Evolutionary conservation across 2,888 invertebrate species (phyloP).

Genomic region (Drosophila diplacantha): DNA sequence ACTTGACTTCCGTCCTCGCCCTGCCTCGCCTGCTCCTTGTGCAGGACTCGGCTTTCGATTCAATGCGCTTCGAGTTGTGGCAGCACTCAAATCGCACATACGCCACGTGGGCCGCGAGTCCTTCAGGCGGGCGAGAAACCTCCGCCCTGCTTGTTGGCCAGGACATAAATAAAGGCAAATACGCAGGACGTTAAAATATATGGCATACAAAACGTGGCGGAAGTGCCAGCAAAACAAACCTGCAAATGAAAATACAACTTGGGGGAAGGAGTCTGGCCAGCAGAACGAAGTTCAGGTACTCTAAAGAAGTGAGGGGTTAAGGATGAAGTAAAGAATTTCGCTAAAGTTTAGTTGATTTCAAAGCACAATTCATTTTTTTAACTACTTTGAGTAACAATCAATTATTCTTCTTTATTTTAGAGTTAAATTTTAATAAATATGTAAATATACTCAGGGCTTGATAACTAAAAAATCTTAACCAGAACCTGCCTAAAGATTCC

Average conservation of each 20-base stretch:
- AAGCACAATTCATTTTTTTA: neutral
- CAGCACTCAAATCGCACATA: conserved; percentile 55
- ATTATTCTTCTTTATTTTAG: neutral
- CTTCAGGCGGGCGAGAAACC: neutral
- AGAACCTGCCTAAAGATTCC: neutral
- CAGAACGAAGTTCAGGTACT: conserved; percentile 25
- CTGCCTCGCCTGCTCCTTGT: conserved; percentile 3
- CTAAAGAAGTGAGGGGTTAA: neutral
- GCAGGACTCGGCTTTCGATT: conserved; percentile 43
- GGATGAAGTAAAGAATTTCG: neutral
- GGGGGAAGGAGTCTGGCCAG: conserved; percentile 6
- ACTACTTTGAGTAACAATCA: neutral
- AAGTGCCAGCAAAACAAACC: conserved; percentile 55
- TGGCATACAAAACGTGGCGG: conserved; percentile 60
- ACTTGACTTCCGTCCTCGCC: conserved; percentile 45
- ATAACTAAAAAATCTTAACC: neutral
- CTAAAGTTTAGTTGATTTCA: no score
- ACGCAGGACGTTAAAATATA: conserved; percentile 51
- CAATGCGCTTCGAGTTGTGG: conserved; percentile 53
- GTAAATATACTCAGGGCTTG: neutral
- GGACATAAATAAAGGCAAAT: conserved; percentile 63
- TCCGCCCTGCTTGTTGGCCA: conserved; percentile 17
- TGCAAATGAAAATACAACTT: conserved; percentile 39
- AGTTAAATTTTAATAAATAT: neutral
- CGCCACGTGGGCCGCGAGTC: conserved; percentile 40